A percentile compares a stretch with the other conserved stretches of the same genome.
phyloP scores from a whole-genome alignment of 2,888 invertebrate genomes.

The Metopia argyrocephala region DNA sequence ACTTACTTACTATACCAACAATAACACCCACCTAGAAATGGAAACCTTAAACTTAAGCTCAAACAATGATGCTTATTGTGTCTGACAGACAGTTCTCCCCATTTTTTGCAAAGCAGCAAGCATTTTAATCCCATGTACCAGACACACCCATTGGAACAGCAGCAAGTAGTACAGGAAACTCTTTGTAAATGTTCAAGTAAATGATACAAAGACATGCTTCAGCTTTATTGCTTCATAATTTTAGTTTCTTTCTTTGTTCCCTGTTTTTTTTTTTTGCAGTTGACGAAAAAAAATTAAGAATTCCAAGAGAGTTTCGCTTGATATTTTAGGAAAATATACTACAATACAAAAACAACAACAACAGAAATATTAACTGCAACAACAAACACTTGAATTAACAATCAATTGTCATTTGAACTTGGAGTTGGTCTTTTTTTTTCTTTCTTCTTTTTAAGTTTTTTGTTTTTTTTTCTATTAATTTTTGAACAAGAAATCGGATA shows the following conservation, averaged over 20 bases:
- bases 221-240: slow-evolving; percentile 45
- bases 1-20: slow-evolving; percentile 12
- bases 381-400: slow-evolving; percentile 63
- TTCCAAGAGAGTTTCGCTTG: slow-evolving; percentile 58
- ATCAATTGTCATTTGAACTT: slow-evolving; percentile 65
- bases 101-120: background rate
- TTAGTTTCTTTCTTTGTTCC: background rate
- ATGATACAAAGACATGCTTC: slow-evolving; percentile 58
- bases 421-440: slow-evolving; percentile 59
- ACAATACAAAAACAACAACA: slow-evolving; percentile 34
- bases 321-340: background rate
- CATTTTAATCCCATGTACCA: slow-evolving; percentile 57
- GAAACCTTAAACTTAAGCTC: slow-evolving; percentile 59
- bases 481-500: slow-evolving; percentile 64
- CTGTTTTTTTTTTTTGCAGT: background rate
- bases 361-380: slow-evolving; percentile 15
- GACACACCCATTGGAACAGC: slow-evolving; percentile 52
- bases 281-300: slow-evolving; percentile 66
- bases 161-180: slow-evolving; percentile 39
- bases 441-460: slow-evolving; percentile 30
- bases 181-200: slow-evolving; percentile 53
- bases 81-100: slow-evolving; percentile 68
- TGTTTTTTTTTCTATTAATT: slow-evolving; percentile 41
- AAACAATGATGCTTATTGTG: slow-evolving; percentile 64
- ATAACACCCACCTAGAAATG: slow-evolving; percentile 23